Conservation (phyloP, 2,113 vertebrate genomes). For the Addax nasomaculatus region DNA sequence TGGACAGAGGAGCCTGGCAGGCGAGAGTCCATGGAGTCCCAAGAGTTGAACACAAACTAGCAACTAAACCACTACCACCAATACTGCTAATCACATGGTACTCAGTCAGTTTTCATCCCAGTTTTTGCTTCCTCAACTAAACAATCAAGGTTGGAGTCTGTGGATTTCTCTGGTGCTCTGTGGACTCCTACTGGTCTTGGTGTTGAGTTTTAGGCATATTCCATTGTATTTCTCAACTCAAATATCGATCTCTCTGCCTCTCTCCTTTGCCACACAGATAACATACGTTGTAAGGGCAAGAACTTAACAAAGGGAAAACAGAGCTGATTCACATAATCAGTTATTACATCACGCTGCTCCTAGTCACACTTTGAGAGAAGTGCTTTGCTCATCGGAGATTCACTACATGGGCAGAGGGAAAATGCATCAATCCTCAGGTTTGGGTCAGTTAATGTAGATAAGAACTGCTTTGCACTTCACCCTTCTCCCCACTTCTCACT, state of each 20-base stretch:
- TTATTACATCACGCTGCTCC: not conserved
- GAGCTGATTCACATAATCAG: accelerated
- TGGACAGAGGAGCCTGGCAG: not conserved
- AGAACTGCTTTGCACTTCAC: not conserved
- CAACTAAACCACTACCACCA: not conserved
- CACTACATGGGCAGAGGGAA: not conserved
- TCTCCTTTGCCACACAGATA: not conserved
- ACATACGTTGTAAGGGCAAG: not conserved
- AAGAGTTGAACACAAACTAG: not conserved
- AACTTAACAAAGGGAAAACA: not conserved
- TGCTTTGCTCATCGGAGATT: not conserved
- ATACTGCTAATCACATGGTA: not conserved
- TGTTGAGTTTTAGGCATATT: not conserved
- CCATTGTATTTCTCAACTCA: not conserved
- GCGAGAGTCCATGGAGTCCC: not conserved
- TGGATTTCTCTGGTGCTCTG: not conserved
- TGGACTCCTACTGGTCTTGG: not conserved
- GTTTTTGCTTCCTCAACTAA: not conserved
- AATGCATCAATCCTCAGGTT: not conserved
- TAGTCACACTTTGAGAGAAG: not conserved
- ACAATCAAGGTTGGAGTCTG: not conserved
- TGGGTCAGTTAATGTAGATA: not conserved
- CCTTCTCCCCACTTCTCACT: not conserved
- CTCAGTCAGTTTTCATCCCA: not conserved
- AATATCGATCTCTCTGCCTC: not conserved